Evolutionary conservation across 2,888 invertebrate genomes (phyloP), one percentile per base, ranked within the genome.

Genomic region (Eurytoma californica): DNA sequence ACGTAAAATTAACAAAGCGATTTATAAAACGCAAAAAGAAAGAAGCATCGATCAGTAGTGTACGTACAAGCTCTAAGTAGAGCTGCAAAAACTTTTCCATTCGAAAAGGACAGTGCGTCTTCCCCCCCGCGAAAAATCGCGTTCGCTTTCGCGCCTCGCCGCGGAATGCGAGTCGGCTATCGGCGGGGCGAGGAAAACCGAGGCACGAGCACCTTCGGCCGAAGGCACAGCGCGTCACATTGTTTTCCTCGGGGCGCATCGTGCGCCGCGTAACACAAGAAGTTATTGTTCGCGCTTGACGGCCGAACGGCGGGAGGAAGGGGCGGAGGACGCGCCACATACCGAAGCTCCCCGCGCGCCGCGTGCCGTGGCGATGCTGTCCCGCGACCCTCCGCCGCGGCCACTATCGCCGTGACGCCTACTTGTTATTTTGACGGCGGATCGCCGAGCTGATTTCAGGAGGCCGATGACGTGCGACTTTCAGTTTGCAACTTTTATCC

Each of bases 211-310:
- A 39, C 39, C 39, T 39, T 39, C 39, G 39, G 39, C 3, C 39
- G 47, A 70, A 77, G 58, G 60, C 30, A 66, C 57, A 72, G 65
- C 72, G 58, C 24, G 72, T 53, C 58, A 68, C 68, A 61, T 78
- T 78, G 72, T 74, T 63, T 74, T 58, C 58, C 63, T 20, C 30
- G 63, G 57, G 28, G 49, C 65, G 30, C 47, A 20, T 60, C 30
- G 49, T 67, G 18, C 39, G 28, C 16, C 61, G 47, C 72, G 79
- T 69, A 79, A 79, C 69, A 79, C 69, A 79, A 79, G 79, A 79
- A 73, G 73, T 69, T 74, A 79, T 79, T 74, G 73, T 79, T 79
- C 65, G 47, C 63, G 47, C 70, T 61, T 51, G 68, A 13, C 53
- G 39, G 39, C 39, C 39, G 39, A 39, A n/a, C 68, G 18, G 68